phyloP scores from a whole-genome alignment of 2,888 invertebrate species.

The Morpho deidamia region DNA sequence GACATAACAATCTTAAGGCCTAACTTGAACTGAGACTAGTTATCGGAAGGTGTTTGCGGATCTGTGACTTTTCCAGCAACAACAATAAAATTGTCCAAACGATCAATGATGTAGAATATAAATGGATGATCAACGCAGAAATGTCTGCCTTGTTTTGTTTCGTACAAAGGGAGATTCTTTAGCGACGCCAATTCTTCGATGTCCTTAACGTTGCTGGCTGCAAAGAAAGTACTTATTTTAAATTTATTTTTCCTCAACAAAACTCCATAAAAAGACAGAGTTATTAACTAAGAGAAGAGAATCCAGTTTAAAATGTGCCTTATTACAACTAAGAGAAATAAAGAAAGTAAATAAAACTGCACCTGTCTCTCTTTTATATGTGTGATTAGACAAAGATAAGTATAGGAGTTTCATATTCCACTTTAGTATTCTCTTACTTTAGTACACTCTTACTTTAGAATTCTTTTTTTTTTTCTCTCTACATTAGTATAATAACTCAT shows the following conservation, averaged over 20 bases:
- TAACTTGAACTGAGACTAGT: conserved; percentile 23
- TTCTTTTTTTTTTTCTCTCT: too few relatives aligned
- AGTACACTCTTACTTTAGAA: too few relatives aligned
- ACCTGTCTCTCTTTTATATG: too few relatives aligned
- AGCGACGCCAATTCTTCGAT: conserved; percentile 1
- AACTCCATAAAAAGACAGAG: too few relatives aligned
- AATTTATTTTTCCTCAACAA: background rate
- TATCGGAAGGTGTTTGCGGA: conserved; percentile 57
- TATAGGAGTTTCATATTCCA: too few relatives aligned
- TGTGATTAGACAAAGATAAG: too few relatives aligned
- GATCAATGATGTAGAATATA: conserved; percentile 80
- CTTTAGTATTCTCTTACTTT: too few relatives aligned
- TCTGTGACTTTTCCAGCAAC: conserved; percentile 79
- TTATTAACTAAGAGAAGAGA: too few relatives aligned
- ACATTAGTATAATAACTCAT: too few relatives aligned
- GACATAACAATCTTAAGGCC: conserved; percentile 1
- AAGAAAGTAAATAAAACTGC: too few relatives aligned
- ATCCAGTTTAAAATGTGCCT: too few relatives aligned
- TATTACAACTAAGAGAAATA: too few relatives aligned
- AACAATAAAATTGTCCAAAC: conserved; percentile 76
- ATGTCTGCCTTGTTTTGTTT: conserved; percentile 39
- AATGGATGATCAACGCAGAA: conserved; percentile 80
- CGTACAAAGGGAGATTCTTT: conserved; percentile 27
- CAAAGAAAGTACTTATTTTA: conserved; percentile 26
- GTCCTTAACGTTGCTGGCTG: conserved; percentile 18